Evolutionary conservation across 2,113 vertebrate species (phyloP).

Genomic region (Phylloscopus trochiloides): DNA sequence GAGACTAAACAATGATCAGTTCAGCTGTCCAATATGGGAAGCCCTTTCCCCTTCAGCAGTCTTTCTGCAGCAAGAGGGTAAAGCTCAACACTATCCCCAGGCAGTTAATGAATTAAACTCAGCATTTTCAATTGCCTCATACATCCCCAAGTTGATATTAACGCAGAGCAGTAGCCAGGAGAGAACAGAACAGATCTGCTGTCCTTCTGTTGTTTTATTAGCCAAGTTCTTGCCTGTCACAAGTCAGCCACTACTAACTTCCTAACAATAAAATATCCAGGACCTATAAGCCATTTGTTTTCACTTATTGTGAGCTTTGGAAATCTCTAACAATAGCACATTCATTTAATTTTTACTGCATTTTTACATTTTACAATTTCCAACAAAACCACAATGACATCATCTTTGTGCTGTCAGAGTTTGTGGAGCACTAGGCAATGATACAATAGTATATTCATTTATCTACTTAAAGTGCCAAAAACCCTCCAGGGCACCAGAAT

Average conservation of each 20-base stretch:
- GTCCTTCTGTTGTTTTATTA: not conserved
- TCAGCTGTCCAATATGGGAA: not conserved
- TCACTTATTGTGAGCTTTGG: constrained; percentile 11
- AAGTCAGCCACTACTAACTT: constrained; percentile 2
- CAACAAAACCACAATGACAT: not conserved
- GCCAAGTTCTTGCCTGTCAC: not conserved
- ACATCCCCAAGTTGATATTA: not conserved
- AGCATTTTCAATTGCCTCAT: constrained; percentile 31
- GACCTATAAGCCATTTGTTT: constrained; percentile 8
- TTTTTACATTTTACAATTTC: constrained; percentile 4
- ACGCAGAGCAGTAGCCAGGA: not conserved
- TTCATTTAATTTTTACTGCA: constrained; percentile 20
- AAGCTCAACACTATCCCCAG: not conserved
- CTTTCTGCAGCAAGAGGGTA: not conserved
- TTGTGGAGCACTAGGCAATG: not conserved
- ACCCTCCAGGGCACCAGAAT: not conserved
- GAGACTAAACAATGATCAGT: not conserved
- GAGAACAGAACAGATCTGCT: not conserved
- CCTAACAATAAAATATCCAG: not conserved
- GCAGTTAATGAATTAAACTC: not conserved
- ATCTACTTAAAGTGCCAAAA: constrained; percentile 6
- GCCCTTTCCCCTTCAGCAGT: not conserved
- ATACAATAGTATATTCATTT: constrained; percentile 1
- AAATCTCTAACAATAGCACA: constrained; percentile 31
- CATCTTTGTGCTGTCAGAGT: not conserved